Base-by-base conservation (phyloP, 2,113 vertebrate species). In the Cettia cetti region DNA sequence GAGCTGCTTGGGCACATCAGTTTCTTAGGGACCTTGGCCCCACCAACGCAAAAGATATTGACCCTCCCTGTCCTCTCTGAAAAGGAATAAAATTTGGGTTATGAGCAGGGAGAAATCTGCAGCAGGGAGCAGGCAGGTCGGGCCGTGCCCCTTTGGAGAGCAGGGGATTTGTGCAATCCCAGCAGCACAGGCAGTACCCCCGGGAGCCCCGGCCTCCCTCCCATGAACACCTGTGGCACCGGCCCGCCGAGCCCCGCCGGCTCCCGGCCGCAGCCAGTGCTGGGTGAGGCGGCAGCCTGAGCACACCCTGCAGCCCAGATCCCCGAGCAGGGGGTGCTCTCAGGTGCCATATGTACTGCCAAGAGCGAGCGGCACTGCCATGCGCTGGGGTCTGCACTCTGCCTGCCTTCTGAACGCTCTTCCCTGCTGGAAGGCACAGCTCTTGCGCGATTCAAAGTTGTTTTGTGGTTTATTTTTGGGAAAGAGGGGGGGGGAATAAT, bases 301-400 rank as follows among this genome's bases (percentile, higher is more conserved):
- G 91, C 59, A 7, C 85, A 45, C 57, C 93, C 88, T 8, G 35
- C 60, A 35, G 92, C 90, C 9, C 40, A 45, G 76, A 24, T 96
- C 84, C 82, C 76, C 87, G 10, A 91, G 39, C 94, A 72, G 91
- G 61, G 94, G 93, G 96, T 60, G 97, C 95, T 66, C 96, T 66
- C 96, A 92, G 96, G 77, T 88, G 31, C 94, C 97, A 91, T 96
- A 95, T 97, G 97, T 96, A 90, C 95, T 95, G 94, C 92, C 94
- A 94, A 89, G 96, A 84, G 44, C 52, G 47, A 82, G 85, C 66
- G 20, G 89, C 93, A 94, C 96, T 72, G 83, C 70, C 23, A 11
- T 31, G 74, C 30, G 53, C 52, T 10, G 11, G 30, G 95, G 40
- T 92, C 92, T 75, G 86, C 28, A 9, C 89, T 59, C 83, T 33